Evolutionary conservation across 2,888 invertebrate species (phyloP), one percentile per base, ranked within the genome.

Genomic region (Stenolophus ochropezus): DNA sequence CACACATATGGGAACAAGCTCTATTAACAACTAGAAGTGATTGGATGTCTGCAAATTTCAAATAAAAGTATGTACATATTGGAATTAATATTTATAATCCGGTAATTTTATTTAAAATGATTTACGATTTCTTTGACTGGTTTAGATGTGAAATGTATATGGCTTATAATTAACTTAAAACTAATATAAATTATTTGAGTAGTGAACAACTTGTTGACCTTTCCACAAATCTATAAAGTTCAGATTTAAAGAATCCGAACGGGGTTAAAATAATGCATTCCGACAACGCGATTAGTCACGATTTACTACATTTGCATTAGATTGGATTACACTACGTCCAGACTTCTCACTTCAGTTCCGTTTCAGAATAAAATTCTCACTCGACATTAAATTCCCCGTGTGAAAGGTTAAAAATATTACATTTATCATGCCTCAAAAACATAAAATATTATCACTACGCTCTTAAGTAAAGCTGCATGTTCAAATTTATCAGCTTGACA

Each of bases 241-340:
- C 25, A 61, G 23, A 23, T 61, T 61, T 61, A 61, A 61, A 61
- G 23, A 61, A 77, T 58, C 58, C n/a, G 25, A 77, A 21, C 42
- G 76, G 76, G 76, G 76, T 56, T 33, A 77, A 77, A 77, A 53
- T 53, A 53, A 75, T 49, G 58, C 58, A 77, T 56, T 77, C 33
- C 76, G 23, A 25, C 25, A 61, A 4, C 25, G 61, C 61, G 65
- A 69, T 69, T 69, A 69, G 65, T 69, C 65, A 69, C 65, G 65
- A 69, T 8, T 69, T 69, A 27, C 65, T 33, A 69, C 65, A 69
- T 69, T 69, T 69, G 42, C 65, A 69, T 69, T 33, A 33, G 65
- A 69, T 69, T 42, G 33, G 18, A 69, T 69, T 69, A 69, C 65
- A 69, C 65, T 16, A 14, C 27, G 16, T 16, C 16, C n/a, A 33